Evolutionary conservation across 2,113 vertebrate species (phyloP), one percentile per base, ranked within the genome.

Genomic region (Tricholaema leucomelas): DNA sequence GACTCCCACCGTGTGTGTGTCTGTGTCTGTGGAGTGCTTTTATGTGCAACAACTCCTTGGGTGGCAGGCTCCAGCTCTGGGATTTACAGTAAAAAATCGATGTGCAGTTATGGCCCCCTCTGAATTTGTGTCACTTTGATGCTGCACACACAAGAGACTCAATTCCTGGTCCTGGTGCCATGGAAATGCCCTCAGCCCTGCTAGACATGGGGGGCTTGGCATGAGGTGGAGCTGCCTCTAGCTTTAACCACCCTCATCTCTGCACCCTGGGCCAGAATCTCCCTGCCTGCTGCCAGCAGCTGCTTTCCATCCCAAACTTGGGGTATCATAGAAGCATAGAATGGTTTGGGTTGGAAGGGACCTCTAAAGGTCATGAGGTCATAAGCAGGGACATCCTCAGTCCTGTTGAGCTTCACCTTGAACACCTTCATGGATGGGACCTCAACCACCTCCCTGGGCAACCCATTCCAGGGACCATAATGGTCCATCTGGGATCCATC

Each of bases 141-240:
- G 35, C 16, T 52, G 50, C 16, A 0, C 42, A 27, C 65, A 10
- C 0, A 4, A 1, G 19, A 69, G 71, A 7, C 52, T 27, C 54
- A 10, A 10, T 33, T n/a, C 25, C 58, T 54, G 50, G 24, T 19
- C n/a, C 35, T 30, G n/a, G n/a, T n/a, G n/a, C n/a, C n/a, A n/a
- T n/a, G n/a, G n/a, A 38, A 38, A 38, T 15, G n/a, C n/a, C 21
- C 8, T 33, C 18, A 19, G 33, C 31, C 0, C 0, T 13, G 40
- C 25, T 1, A 3, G n/a, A 40, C 7, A 3, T 5, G 10, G 28
- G 65, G 59, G 24, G 16, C 15, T 0, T 48, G 9, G 42, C 33
- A 8, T 1, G 33, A 27, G 67, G 0, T 8, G 44, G 35, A 30
- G 15, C 75, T 48, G 73, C 67, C 71, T 63, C 17, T 1, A 0